These are phyloP conservation scores for Tetraodon nigroviridis DNA, from an alignment of 2,113 vertebrate species.

Conservation along the genomic window DNA sequence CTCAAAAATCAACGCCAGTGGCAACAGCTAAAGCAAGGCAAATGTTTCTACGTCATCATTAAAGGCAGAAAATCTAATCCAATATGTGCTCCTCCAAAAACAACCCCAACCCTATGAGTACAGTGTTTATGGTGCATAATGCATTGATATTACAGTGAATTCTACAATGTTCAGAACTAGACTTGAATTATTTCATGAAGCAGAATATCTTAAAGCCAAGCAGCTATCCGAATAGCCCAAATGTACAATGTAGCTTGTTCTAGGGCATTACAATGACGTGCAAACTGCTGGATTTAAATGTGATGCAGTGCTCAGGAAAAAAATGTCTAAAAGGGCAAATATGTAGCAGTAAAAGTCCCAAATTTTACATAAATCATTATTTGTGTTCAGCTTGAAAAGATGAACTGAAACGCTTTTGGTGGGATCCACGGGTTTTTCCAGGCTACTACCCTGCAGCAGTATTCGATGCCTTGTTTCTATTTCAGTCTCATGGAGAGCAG, in stretches of 20 bases:
- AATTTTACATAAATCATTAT: constrained; percentile 15
- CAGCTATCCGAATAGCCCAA: background rate
- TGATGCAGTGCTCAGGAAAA: constrained; percentile 6
- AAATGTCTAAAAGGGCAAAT: background rate
- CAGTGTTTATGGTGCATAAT: constrained; percentile 1
- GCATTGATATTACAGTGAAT: constrained; percentile 19
- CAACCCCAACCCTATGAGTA: background rate
- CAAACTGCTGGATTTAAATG: constrained; percentile 14
- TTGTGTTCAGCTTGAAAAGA: background rate
- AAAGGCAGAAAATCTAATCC: constrained; percentile 30
- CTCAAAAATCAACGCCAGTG: background rate
- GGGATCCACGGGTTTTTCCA: constrained; percentile 50
- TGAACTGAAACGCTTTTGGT: constrained; percentile 30
- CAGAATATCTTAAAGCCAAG: too few relatives aligned
- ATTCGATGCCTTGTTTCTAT: constrained; percentile 59
- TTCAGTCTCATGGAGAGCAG: constrained; percentile 44
- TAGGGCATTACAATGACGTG: constrained; percentile 13
- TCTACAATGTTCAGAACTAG: background rate
- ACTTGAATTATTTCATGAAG: too few relatives aligned
- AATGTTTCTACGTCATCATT: constrained; percentile 38
- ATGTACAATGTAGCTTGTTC: constrained; percentile 19
- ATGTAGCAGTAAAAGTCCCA: background rate
- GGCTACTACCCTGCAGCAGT: constrained; percentile 56
- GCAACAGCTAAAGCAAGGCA: constrained; percentile 46
- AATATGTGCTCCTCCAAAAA: constrained; percentile 35